These are phyloP conservation scores for Dynastes maya DNA, from an alignment of 2,888 invertebrate genomes.

Conservation along the genomic window DNA sequence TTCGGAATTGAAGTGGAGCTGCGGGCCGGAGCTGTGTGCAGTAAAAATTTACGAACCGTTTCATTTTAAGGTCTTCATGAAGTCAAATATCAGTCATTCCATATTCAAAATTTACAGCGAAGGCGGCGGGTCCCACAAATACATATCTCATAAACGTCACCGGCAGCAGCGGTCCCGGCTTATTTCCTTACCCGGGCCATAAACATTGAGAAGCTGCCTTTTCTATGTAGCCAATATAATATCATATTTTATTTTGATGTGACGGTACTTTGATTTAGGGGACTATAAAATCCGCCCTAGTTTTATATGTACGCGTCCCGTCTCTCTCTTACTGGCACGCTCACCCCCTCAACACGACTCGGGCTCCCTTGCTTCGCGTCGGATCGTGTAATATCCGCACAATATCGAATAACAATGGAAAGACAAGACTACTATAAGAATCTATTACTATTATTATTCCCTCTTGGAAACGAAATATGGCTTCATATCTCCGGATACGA, in stretches of 20 bases:
- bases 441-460: constrained; percentile 43
- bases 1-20: constrained; percentile 23
- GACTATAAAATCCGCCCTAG: constrained; percentile 66
- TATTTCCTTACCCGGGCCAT: constrained; percentile 65
- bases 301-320: constrained; percentile 55
- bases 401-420: constrained; percentile 56
- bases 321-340: neutral
- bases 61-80: constrained; percentile 54
- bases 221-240: constrained; percentile 68
- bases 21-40: constrained; percentile 4
- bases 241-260: constrained; percentile 69
- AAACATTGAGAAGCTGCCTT: constrained; percentile 68
- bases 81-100: constrained; percentile 54
- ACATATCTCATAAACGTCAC: constrained; percentile 70
- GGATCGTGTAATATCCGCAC: constrained; percentile 56
- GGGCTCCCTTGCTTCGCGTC: neutral
- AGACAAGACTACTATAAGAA: constrained; percentile 42
- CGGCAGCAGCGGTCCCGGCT: constrained; percentile 61
- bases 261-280: constrained; percentile 68
- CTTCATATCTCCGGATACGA: constrained; percentile 43
- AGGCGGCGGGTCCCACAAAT: constrained; percentile 59
- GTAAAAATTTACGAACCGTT: constrained; percentile 54
- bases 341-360: neutral
- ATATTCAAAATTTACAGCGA: constrained; percentile 59
- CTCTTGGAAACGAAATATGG: constrained; percentile 39